Evolutionary conservation across 2,888 invertebrate species (phyloP), one percentile per base, ranked within the genome.

Genomic region (Apamea monoglypha): DNA sequence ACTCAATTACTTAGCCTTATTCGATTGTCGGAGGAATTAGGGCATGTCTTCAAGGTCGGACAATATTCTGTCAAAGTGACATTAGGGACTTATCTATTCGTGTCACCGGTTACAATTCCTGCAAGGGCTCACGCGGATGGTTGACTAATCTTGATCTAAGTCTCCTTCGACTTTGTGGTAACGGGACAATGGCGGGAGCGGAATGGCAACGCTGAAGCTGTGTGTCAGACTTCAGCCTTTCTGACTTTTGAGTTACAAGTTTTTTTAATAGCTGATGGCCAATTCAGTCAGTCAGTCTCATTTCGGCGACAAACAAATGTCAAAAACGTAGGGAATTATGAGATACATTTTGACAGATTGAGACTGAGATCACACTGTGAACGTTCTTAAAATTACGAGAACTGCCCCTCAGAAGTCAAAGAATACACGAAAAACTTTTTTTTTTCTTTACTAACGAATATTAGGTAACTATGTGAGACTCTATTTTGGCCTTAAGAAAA

Each of bases 51-150:
- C 56, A 61, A 74, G 56, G 67, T 66, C 50, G 44, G 59, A 61
- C n/a, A 67, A 77, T 79, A 73, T 81, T 76, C 75, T 63, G 61
- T 78, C 76, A 73, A 68, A 80, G 73, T 79, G 74, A 64, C 76
- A 69, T 75, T 71, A 10, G 68, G 66, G 74, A 74, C 56, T 85
- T 85, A 74, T 69, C 64, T 82, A 80, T 80, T 67, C 25, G 32
- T 68, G 71, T 81, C 63, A 85, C 63, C 14, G n/a, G 29, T 75
- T 72, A 72, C 66, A 63, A 71, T 64, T 69, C 32, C 40, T 71
- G 32, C 56, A 25, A 71, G 63, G 32, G 67, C 64, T 85, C 25
- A 64, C 2, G 18, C 50, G 50, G 63, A 66, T 21, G 50, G 40
- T 71, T 68, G 29, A 53, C n/a, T 79, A 29, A 81, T 81, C 84